Evolutionary conservation across 2,888 invertebrate genomes (phyloP).

Genomic region (Homarus gammarus): DNA sequence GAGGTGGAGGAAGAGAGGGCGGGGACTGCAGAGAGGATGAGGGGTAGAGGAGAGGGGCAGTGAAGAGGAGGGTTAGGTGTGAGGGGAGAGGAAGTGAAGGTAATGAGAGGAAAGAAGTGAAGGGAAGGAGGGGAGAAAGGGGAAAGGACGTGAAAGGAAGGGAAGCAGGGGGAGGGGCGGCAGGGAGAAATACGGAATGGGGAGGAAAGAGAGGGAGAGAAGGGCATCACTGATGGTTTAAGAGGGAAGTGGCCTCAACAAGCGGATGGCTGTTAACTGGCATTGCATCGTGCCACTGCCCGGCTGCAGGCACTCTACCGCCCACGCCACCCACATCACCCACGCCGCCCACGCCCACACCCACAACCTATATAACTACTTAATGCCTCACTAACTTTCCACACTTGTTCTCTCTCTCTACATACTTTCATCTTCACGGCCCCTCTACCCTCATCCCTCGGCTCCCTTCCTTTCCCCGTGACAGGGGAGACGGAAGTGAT

Average conservation of each 20-base stretch:
- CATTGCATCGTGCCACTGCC: background rate
- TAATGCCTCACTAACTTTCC: background rate
- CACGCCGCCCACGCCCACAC: background rate
- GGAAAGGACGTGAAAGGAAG: conserved; percentile 21
- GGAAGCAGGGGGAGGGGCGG: background rate
- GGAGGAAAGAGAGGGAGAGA: background rate
- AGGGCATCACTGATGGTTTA: background rate
- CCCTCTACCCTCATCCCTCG: background rate
- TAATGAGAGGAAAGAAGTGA: background rate
- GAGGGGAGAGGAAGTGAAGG: background rate
- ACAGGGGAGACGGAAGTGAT: too few relatives aligned
- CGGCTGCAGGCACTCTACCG: background rate
- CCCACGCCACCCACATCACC: background rate
- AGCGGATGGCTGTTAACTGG: conserved; percentile 15
- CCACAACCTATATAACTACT: too few relatives aligned
- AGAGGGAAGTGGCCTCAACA: background rate
- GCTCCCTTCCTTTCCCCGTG: background rate
- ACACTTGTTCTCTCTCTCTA: too few relatives aligned
- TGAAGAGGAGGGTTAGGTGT: background rate
- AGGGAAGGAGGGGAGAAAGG: conserved; percentile 35
- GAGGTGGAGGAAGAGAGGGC: conserved; percentile 25
- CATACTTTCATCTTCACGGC: too few relatives aligned
- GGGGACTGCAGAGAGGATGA: conserved; percentile 1
- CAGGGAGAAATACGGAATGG: background rate
- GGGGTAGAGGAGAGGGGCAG: too few relatives aligned